Percentiles rank a stretch among this genome's conserved stretches.
phyloP scores from a whole-genome alignment of 2,888 invertebrate genomes.

The Horisme vitalbata region DNA sequence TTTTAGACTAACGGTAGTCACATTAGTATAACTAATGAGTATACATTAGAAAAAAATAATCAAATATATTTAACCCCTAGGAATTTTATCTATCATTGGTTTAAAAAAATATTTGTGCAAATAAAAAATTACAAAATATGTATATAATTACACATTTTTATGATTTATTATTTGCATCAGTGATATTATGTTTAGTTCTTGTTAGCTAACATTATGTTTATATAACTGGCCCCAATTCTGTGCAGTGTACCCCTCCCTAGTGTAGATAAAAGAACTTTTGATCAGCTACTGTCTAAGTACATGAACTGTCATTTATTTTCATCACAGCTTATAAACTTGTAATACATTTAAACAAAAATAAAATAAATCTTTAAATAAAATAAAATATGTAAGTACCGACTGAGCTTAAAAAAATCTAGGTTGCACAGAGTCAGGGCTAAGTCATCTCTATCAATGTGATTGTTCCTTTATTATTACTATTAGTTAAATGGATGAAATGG shows the following conservation, averaged over 20 bases:
- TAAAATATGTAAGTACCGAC: too few species aligned
- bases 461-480: constrained; percentile 69
- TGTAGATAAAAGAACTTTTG: too few species aligned
- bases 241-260: too few species aligned
- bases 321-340: too few species aligned
- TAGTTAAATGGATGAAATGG: constrained; percentile 50
- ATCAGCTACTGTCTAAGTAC: too few species aligned
- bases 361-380: too few species aligned
- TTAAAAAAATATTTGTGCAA: constrained; percentile 59
- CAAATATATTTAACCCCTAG: constrained; percentile 47
- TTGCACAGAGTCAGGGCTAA: too few species aligned
- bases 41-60: constrained; percentile 47
- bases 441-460: constrained; percentile 63
- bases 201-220: constrained; percentile 59
- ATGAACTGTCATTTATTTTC: too few species aligned
- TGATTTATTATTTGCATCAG: constrained; percentile 66
- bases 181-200: constrained; percentile 70
- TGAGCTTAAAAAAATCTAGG: too few species aligned
- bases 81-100: constrained; percentile 62
- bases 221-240: too few species aligned
- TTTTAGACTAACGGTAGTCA: constrained; percentile 51
- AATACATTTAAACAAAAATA: too few species aligned
- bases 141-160: constrained; percentile 59
- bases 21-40: constrained; percentile 70
- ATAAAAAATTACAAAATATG: constrained; percentile 53